Conservation (phyloP, 2,888 invertebrate genomes). For the Xestia xanthographa region DNA sequence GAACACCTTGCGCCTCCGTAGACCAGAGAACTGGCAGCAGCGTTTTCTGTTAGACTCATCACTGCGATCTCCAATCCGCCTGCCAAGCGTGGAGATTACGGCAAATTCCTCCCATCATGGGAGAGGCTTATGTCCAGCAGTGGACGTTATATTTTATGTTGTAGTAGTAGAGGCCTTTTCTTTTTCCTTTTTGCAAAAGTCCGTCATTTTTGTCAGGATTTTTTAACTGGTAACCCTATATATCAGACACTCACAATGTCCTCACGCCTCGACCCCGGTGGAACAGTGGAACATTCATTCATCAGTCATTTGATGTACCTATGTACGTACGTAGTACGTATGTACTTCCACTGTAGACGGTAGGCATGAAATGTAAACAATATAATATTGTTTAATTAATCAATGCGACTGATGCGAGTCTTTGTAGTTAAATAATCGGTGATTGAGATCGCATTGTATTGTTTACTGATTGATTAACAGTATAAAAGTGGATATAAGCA, state of each 20-base stretch:
- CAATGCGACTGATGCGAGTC: background rate
- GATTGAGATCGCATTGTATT: background rate
- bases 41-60: too few species aligned
- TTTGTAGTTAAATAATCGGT: background rate
- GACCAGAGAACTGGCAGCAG: too few species aligned
- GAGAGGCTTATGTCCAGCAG: too few species aligned
- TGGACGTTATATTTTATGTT: too few species aligned
- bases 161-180: too few species aligned
- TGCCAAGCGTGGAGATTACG: too few species aligned
- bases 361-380: slow-evolving; percentile 14
- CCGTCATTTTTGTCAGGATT: background rate
- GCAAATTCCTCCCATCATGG: too few species aligned
- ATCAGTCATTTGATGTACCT: slow-evolving; percentile 3
- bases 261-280: background rate
- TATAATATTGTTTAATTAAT: slow-evolving; percentile 1
- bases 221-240: background rate
- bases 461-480: background rate
- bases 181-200: background rate
- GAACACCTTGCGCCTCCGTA: too few species aligned
- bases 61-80: too few species aligned
- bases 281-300: slow-evolving; percentile 2
- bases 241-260: slow-evolving; percentile 3
- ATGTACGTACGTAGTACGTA: background rate
- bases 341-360: background rate
- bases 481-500: background rate